A percentile compares a stretch with the other conserved stretches of the same genome.
Evolutionary conservation across 1,140 invertebrate genomes (phyloP).

Genomic region (Caenorhabditis inopinata): DNA sequence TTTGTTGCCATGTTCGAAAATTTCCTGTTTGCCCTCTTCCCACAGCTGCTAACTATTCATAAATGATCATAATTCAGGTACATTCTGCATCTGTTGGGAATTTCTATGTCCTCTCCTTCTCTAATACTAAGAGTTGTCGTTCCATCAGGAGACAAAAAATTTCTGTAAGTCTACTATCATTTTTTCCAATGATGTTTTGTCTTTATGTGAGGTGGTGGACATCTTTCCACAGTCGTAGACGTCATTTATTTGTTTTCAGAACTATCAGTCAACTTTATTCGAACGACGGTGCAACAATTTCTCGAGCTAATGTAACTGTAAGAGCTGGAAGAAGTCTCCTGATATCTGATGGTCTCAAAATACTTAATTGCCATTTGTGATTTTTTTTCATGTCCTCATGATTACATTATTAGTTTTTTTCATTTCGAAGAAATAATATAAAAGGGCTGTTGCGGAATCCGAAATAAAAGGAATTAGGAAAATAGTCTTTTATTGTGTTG

Average conservation of each 20-base stretch:
- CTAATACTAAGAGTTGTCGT: neutral
- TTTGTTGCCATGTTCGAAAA: too few species aligned
- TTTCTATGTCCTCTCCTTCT: neutral
- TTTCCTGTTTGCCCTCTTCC: too few species aligned
- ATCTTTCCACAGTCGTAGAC: too few species aligned
- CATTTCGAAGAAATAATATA: too few species aligned
- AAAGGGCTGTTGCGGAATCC: too few species aligned
- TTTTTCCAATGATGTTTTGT: too few species aligned
- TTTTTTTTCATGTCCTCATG: neutral
- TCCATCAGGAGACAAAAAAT: neutral
- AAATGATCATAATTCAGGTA: too few species aligned
- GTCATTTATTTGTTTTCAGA: neutral
- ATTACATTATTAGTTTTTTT: neutral
- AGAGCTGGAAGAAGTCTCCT: conserved; percentile 16
- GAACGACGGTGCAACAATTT: neutral
- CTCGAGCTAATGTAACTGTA: neutral
- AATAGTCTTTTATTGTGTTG: too few species aligned
- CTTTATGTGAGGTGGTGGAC: too few species aligned
- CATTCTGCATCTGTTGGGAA: neutral
- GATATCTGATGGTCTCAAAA: neutral
- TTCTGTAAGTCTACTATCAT: neutral
- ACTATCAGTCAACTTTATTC: neutral
- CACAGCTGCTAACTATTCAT: too few species aligned
- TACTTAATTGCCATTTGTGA: neutral
- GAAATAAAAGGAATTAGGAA: too few species aligned